Evolutionary conservation across 1,140 invertebrate species (phyloP), one percentile per base, ranked within the genome.

Genomic region (Cydia fagiglandana): DNA sequence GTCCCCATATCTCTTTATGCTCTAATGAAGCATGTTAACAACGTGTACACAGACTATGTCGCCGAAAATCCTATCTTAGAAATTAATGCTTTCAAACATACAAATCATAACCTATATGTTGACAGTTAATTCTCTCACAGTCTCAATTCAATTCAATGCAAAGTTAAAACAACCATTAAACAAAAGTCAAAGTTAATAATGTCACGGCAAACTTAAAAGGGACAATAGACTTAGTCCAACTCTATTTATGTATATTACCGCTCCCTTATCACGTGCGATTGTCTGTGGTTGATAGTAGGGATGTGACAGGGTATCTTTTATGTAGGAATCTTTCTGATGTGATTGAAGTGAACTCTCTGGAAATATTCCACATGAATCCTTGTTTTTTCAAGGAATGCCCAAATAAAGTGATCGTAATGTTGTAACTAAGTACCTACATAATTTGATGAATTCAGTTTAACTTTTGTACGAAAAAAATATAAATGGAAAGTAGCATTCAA

Each of bases 171-270:
- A 70, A 38, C 17, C 66, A 70, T 70, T 2, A 70, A 41, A 70
- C 34, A 17, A 68, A 70, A 70, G n/a, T 41, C 45, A 17, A 70
- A 41, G 38, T 70, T 70, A 70, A 70, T 70, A 38, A 41, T 24
- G 34, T 41, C 34, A 17, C 6, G 34, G 2, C 34, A 70, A 34
- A 38, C 64, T 68, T 70, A 41, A 41, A 70, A 70, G 66, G 66
- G 66, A 70, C 34, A 70, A 70, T 70, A 38, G 66, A 70, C 15
- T 66, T 66, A 70, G n/a, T 70, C 34, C 17, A 70, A 70, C 30
- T 68, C 34, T 38, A 53, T n/a, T 1, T 24, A 24, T 2, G 2
- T 68, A 38, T 68, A 70, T 70, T 45, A 70, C 66, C 13, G 15
- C n/a, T 2, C 17, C 66, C 30, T 70, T 70, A 70, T 70, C 66